Evolutionary conservation across 2,888 invertebrate species (phyloP), one percentile per base, ranked within the genome.

Genomic region (Drosophila lutescens): DNA sequence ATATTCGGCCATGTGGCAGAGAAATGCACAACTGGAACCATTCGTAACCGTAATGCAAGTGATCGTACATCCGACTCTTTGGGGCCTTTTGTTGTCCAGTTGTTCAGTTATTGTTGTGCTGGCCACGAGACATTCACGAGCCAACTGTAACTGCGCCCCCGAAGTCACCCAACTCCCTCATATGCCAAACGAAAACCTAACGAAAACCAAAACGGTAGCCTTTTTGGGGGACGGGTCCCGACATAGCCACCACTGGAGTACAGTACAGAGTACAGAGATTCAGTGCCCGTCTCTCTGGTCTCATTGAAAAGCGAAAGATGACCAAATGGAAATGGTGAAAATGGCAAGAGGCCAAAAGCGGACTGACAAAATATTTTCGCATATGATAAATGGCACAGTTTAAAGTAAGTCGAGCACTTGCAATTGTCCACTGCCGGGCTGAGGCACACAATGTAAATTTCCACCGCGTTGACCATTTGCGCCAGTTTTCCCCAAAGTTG

Each of bases 351-450:
- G 54, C 63, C 76, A 67, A 50, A 76, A 72, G 67, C 61, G 78
- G 74, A 47, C 72, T 76, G 75, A 76, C 73, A 77, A 86, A 89
- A 77, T 86, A 79, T 77, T 75, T 78, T 60, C 76, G 79, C 82
- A 54, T 82, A 89, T 89, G 90, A 89, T 90, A 89, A 90, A 89
- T 89, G 90, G 88, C 88, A 90, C 83, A 86, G 81, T 85, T 89
- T 84, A 75, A 77, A 77, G 73, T 65, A 77, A 85, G 81, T 80
- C 80, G 81, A 75, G 76, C 85, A 73, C 84, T 78, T 79, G 88
- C 88, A 86, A 88, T 88, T 82, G 85, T 86, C 53, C 76, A 57
- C 78, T 78, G 82, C 41, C 75, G 38, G 68, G 67, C 32, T 3
- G 2, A 9, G 41, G 43, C 12, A 63, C 78, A 83, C 88, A 83